A percentile compares a stretch with the other conserved stretches of the same genome.
Evolutionary conservation across 2,797 vertebrate genomes (phyloP).

Genomic region (Sarcoramphus papa): DNA sequence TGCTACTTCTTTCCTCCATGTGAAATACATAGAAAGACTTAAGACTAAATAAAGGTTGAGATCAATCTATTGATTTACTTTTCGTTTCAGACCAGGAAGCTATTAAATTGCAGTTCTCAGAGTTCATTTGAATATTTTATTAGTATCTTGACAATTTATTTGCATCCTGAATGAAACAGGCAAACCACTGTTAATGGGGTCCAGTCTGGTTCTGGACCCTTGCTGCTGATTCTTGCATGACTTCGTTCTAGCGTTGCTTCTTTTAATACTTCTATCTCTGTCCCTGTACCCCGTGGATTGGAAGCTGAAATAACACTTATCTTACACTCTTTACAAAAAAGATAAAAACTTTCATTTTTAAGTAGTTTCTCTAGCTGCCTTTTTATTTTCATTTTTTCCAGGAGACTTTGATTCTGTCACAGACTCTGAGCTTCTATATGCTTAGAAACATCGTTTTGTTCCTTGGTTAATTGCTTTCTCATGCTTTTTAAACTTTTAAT

Average conservation of each 20-base stretch:
- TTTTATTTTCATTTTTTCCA: not conserved
- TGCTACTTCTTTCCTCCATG: not conserved
- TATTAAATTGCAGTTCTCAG: not conserved
- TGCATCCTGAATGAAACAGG: not conserved
- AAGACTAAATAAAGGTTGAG: not conserved
- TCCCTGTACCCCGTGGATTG: not conserved
- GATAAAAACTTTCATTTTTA: not conserved
- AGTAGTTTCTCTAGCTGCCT: not conserved
- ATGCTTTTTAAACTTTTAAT: conserved; percentile 52
- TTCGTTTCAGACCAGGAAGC: not conserved
- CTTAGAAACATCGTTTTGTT: not conserved
- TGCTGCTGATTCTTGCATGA: not conserved
- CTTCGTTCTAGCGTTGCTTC: not conserved
- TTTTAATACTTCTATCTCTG: not conserved
- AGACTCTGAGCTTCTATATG: not conserved
- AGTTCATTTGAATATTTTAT: conserved; percentile 22
- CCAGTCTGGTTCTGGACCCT: not conserved
- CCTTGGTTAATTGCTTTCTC: conserved; percentile 49
- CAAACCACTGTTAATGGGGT: not conserved
- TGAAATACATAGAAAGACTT: not conserved
- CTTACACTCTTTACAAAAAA: not conserved
- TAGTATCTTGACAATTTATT: not conserved
- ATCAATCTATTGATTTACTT: not conserved
- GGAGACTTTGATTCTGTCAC: conserved; percentile 4
- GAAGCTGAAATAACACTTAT: not conserved